Evolutionary conservation across 2,113 vertebrate species (phyloP).

Genomic region (Athene noctua): DNA sequence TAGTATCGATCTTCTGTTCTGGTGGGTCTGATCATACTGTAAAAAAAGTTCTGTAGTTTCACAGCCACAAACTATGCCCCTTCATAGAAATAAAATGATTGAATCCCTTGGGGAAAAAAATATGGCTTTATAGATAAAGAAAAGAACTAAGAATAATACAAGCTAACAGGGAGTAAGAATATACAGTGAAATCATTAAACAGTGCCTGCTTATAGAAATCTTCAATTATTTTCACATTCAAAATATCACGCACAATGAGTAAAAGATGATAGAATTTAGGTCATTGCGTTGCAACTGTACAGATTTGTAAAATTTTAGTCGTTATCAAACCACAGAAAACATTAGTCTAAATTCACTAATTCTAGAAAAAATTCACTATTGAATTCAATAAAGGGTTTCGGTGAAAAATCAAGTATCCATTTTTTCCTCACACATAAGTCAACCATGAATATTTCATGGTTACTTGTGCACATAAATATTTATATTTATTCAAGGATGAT

Average conservation of each 20-base stretch:
- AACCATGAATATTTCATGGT: neutral
- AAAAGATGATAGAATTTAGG: neutral
- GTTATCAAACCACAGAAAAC: neutral
- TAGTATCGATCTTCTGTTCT: neutral
- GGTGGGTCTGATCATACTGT: neutral
- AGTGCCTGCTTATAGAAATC: neutral
- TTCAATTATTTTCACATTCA: neutral
- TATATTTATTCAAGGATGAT: neutral
- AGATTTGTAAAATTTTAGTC: neutral
- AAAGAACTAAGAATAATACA: neutral
- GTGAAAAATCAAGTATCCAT: neutral
- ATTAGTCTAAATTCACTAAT: neutral
- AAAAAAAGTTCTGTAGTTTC: neutral
- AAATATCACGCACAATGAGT: neutral
- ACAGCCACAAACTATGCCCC: neutral
- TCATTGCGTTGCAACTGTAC: neutral
- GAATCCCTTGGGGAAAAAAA: neutral
- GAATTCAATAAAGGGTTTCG: accelerated
- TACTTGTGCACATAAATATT: neutral
- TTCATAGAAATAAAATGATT: neutral
- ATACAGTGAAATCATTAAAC: neutral
- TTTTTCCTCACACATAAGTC: neutral
- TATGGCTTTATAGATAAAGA: neutral
- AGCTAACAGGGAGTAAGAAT: neutral
- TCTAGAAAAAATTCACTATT: neutral